These are phyloP conservation scores for Bolinopsis microptera DNA, from an alignment of 37 sponge, comb jelly and placozoan species.

Conservation along the genomic window DNA sequence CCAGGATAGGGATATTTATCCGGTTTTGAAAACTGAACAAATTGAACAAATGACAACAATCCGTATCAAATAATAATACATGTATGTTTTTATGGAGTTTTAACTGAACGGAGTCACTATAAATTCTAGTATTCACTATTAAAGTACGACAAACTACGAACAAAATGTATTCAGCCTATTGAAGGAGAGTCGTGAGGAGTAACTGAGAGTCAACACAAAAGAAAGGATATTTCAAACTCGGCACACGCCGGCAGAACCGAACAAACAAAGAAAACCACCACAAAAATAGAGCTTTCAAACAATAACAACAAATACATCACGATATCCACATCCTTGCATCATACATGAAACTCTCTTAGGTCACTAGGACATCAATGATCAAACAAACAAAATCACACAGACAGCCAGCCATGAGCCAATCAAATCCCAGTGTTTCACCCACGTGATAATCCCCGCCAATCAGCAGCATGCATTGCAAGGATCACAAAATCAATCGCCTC, in stretches of 20 bases:
- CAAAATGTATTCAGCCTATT: neutral
- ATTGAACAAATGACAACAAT: too few relatives aligned
- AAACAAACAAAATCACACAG: neutral
- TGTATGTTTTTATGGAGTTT: too few relatives aligned
- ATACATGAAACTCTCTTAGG: neutral
- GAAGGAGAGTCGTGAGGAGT: neutral
- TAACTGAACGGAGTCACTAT: too few relatives aligned
- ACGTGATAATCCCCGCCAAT: neutral
- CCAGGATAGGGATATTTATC: too few relatives aligned
- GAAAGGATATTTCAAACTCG: neutral
- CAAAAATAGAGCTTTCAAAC: neutral
- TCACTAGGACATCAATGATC: neutral
- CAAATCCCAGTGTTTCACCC: neutral
- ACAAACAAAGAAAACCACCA: neutral
- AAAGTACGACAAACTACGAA: neutral
- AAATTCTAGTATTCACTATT: too few relatives aligned
- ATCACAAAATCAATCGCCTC: neutral
- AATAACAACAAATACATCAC: neutral
- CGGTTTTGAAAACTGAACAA: too few relatives aligned
- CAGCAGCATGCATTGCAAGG: neutral
- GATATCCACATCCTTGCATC: neutral
- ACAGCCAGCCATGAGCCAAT: neutral
- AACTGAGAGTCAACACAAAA: neutral
- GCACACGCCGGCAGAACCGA: neutral
- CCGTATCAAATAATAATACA: too few relatives aligned